These are phyloP conservation scores for Chaenocephalus aceratus DNA, from an alignment of 2,113 vertebrate genomes.

Conservation along the genomic window DNA sequence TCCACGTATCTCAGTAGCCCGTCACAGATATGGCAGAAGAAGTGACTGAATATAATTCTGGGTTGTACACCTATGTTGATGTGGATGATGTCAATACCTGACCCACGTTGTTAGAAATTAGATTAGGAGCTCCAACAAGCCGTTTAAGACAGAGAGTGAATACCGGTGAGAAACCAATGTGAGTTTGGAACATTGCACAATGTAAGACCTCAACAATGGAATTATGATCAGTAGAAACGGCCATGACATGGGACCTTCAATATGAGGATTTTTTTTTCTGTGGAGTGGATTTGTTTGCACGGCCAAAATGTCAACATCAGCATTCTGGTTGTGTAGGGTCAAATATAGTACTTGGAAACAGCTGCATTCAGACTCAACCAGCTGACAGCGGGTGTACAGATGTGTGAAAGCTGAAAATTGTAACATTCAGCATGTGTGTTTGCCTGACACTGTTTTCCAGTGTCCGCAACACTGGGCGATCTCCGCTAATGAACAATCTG, in stretches of 20 bases:
- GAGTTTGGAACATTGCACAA: no score
- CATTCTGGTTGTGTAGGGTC: background rate
- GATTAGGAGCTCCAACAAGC: no score
- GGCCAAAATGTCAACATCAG: conserved; percentile 7
- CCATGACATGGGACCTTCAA: background rate
- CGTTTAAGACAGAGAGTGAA: no score
- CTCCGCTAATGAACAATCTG: conserved; percentile 80
- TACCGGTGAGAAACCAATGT: no score
- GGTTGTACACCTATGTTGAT: background rate
- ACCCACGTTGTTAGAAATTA: background rate
- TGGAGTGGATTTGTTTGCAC: background rate
- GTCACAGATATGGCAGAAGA: background rate
- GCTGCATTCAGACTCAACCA: conserved; percentile 4
- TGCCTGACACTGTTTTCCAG: conserved; percentile 34
- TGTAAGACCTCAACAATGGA: no score
- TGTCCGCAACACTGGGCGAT: conserved; percentile 49
- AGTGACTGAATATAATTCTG: background rate
- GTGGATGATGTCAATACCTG: background rate
- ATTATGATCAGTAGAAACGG: no score
- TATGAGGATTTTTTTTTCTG: accelerated
- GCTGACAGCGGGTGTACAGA: background rate
- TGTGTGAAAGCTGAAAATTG: conserved; percentile 15
- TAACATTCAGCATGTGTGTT: conserved; percentile 45
- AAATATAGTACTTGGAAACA: conserved; percentile 9
- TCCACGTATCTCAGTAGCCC: background rate